Evolutionary conservation across 2,113 vertebrate genomes (phyloP).

Genomic region (Pelusios castaneus): DNA sequence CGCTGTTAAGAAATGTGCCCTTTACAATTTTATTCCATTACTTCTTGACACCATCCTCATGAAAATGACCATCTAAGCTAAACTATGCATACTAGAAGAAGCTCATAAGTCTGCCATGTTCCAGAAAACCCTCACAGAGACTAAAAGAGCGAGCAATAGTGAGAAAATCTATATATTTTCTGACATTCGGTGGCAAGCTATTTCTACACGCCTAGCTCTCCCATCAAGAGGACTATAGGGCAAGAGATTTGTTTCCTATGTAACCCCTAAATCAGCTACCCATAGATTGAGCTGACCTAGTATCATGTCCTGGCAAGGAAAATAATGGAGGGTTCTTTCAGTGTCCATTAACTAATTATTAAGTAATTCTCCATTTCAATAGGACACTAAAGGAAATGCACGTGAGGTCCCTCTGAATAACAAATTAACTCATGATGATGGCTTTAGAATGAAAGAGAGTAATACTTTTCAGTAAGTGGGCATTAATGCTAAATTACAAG

Average conservation of each 20-base stretch:
- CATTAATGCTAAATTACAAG: constrained; percentile 46
- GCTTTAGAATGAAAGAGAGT: constrained; percentile 28
- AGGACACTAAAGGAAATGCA: not conserved
- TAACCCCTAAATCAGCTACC: not conserved
- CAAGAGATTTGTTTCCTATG: not conserved
- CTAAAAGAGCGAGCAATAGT: fast-evolving
- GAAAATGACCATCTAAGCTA: not conserved
- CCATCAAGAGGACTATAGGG: not conserved
- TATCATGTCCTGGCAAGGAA: not conserved
- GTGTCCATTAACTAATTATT: not conserved
- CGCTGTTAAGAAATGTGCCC: not conserved
- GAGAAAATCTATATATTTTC: not conserved
- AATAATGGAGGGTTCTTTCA: not conserved
- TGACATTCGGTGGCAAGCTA: not conserved
- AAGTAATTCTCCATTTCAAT: not conserved
- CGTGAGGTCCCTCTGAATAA: constrained; percentile 2
- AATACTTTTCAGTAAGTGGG: constrained; percentile 37
- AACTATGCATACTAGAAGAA: not conserved
- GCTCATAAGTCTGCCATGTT: not conserved
- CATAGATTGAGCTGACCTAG: not conserved
- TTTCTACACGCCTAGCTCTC: not conserved
- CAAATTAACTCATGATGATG: constrained; percentile 36
- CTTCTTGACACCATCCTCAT: not conserved
- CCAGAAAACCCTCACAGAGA: not conserved
- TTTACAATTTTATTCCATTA: not conserved